Evolutionary conservation across 2,888 invertebrate genomes (phyloP).

Genomic region (Neoitamus cyanurus): DNA sequence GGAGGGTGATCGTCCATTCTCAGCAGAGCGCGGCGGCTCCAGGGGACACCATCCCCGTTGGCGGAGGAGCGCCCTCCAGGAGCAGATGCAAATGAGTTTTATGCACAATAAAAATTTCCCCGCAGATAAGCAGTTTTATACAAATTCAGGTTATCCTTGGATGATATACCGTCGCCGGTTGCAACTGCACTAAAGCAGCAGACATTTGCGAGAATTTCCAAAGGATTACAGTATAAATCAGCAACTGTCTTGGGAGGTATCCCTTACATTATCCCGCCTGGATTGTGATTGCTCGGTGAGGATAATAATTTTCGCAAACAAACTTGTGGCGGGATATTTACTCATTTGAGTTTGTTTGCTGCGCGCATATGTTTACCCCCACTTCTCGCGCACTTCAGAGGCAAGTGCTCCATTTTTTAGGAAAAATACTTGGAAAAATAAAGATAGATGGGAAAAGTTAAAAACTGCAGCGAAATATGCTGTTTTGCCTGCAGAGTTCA

Average conservation of each 20-base stretch:
- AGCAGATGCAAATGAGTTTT: constrained; percentile 28
- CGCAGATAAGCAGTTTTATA: constrained; percentile 14
- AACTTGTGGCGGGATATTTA: constrained; percentile 1
- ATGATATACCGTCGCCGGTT: neutral
- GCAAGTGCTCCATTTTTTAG: neutral
- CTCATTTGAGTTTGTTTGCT: neutral
- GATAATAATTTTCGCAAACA: constrained; percentile 5
- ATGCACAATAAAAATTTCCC: constrained; percentile 32
- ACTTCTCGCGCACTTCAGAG: neutral
- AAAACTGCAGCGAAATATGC: neutral
- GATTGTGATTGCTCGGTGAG: neutral
- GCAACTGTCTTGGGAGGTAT: neutral
- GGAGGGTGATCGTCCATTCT: neutral
- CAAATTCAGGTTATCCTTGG: neutral
- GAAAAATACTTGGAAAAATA: neutral
- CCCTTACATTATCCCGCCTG: neutral
- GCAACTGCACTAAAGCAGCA: neutral
- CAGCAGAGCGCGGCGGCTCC: neutral
- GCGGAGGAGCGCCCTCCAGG: neutral
- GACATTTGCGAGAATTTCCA: neutral
- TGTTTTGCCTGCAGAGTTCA: neutral
- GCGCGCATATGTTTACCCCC: neutral
- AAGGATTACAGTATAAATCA: constrained; percentile 12
- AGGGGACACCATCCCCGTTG: neutral
- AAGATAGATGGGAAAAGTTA: neutral